Conservation (phyloP, 2,797 vertebrate species). For the Melanotaenia pygmaea region DNA sequence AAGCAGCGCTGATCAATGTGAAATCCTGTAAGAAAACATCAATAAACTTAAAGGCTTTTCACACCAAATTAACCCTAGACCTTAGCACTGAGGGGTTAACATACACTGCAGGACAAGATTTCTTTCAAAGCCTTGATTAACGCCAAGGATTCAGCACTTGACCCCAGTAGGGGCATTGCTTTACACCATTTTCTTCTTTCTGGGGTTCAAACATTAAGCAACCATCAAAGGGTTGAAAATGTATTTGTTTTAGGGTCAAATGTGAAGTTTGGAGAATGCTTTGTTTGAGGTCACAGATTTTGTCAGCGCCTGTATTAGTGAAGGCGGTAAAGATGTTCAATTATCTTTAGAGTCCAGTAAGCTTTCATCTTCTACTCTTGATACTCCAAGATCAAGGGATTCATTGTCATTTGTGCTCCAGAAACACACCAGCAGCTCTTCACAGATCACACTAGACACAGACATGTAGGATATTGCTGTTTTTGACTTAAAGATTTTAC, state of each 20-base stretch:
- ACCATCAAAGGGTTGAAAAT: constrained; percentile 5
- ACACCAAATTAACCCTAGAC: background rate
- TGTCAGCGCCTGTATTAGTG: background rate
- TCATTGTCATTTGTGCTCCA: background rate
- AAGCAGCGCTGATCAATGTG: background rate
- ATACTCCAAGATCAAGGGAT: constrained; percentile 2
- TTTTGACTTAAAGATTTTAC: constrained; percentile 8
- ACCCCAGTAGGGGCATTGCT: constrained; percentile 7
- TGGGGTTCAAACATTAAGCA: background rate
- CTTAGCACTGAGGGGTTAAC: constrained; percentile 1
- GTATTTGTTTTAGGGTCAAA: constrained; percentile 26
- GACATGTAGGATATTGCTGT: constrained; percentile 4
- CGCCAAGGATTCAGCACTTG: background rate
- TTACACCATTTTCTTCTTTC: constrained; percentile 8
- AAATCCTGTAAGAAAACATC: background rate
- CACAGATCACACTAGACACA: constrained; percentile 22
- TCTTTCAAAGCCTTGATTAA: constrained; percentile 13
- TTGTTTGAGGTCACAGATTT: constrained; percentile 22
- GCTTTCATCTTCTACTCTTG: background rate
- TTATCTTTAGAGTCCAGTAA: constrained; percentile 3
- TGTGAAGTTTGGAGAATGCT: constrained; percentile 20
- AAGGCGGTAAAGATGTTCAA: constrained; percentile 8
- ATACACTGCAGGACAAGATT: background rate
- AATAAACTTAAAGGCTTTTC: constrained; percentile 10
- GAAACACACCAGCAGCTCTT: constrained; percentile 20